phyloP scores from a whole-genome alignment of 2,797 vertebrate genomes.

The Tokudaia tokunoshimensis region DNA sequence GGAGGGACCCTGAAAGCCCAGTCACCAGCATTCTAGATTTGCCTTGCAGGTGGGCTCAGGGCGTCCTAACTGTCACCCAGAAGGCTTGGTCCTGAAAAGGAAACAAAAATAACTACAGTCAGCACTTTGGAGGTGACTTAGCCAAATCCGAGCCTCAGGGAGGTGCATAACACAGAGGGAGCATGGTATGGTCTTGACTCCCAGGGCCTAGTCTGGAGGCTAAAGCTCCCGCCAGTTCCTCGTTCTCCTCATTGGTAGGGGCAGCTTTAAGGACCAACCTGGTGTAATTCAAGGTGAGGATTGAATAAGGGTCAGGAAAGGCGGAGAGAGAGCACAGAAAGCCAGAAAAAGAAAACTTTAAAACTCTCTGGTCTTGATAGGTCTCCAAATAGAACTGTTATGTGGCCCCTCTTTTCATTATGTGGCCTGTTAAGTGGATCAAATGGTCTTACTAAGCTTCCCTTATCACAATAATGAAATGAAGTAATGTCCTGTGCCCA shows the following conservation, averaged over 20 bases:
- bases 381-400: neutral
- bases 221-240: neutral
- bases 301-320: neutral
- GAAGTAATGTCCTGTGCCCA: constrained; percentile 37
- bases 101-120: neutral
- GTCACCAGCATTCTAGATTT: fast-evolving
- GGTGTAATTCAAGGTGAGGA: fast-evolving
- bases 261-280: neutral
- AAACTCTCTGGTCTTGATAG: neutral
- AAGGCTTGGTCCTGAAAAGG: neutral
- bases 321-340: no score
- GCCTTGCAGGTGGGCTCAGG: neutral
- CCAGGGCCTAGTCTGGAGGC: neutral
- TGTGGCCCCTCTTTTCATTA: neutral
- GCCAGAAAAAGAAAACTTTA: neutral
- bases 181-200: fast-evolving
- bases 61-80: neutral
- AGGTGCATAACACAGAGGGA: fast-evolving
- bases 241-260: neutral
- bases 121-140: neutral
- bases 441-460: constrained; percentile 16
- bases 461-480: constrained; percentile 25
- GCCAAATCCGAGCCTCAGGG: neutral
- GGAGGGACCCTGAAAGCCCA: fast-evolving
- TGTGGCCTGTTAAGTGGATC: neutral